Base-by-base conservation (phyloP, 2,888 invertebrate species). In the Ectobius pallidus region DNA sequence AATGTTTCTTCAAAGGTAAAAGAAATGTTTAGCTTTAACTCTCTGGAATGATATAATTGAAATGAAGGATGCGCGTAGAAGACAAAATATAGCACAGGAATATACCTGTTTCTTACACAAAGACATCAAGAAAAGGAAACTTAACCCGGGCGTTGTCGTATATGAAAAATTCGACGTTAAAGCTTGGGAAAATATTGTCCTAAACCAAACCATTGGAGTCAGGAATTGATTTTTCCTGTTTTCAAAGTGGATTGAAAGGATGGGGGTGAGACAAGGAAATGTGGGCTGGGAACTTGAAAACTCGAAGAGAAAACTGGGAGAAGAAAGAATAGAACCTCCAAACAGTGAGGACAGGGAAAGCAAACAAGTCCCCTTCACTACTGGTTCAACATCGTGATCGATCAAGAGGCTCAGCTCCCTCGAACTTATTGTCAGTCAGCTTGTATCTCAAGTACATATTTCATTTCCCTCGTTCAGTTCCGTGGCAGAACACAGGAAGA, bases 141-240 rank as follows among this genome's bases (percentile, higher is more conserved):
- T n/a, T n/a, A n/a, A n/a, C n/a, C n/a, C n/a, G n/a, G n/a, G n/a
- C n/a, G n/a, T n/a, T n/a, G n/a, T n/a, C n/a, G n/a, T n/a, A n/a
- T n/a, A n/a, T n/a, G n/a, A n/a, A n/a, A n/a, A n/a, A 6, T 32
- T 16, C 14, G 2, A 0, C 4, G 27, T 25, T 30, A 30, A 16
- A n/a, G 9, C n/a, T 14, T n/a, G 27, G n/a, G 58, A 30, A 30
- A 58, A 58, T 55, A 27, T 30, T 58, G 58, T 58, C 30, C 58
- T 58, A 58, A 58, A 58, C 30, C 58, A 32, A 14, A 32, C 30
- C 16, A 30, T 1, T 4, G 58, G 30, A 34, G 58, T 58, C 30
- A n/a, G 27, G 58, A 58, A 58, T 58, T 58, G 58, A 58, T 65
- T 44, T 27, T 46, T 46, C 39, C 27, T 65, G 65, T 65, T 46